Base-by-base conservation (phyloP, 2,113 vertebrate species). In the Crotalus viridis region DNA sequence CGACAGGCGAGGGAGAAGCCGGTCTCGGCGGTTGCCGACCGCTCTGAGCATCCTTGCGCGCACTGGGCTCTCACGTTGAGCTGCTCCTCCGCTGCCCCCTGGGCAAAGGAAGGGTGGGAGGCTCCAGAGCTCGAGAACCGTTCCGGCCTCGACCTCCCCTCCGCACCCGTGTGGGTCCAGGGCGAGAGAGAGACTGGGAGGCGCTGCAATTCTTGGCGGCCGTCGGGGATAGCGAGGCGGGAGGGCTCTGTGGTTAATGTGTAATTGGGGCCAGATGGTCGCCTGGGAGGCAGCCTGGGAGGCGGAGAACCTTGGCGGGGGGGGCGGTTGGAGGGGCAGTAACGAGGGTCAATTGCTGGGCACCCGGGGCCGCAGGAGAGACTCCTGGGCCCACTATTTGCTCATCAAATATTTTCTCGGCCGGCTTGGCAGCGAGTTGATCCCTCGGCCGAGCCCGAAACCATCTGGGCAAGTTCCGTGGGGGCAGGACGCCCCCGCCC, bases 241-340 rank as follows among this genome's bases (percentile, higher is more conserved):
- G 86, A 74, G 87, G 61, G 61, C 48, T 52, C 59, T 22, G 8
- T 92, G 92, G 92, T 92, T 92, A 92, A 92, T 92, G 43, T 81
- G 69, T 92, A 92, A 92, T 92, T 88, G 92, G 88, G 64, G 2
- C 92, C 92, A 92, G 92, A 92, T 92, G 92, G 91, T 88, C 91
- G 91, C 87, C 59, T 88, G 48, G 48, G 48, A 51, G 26, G 87
- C 91, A 74, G 91, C 87, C 24, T 55, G 91, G 33, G 10, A 9
- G 48, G 26, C 28, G 57, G 86, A 43, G 91, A 92, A 51, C 48
- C 86, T 46, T 33, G 87, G 51, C 24, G 87, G 64, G 52, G 46
- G 91, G 24, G 91, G 52, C n/a, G n/a, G 21, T 10, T 46, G 3
- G 28, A 39, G 28, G 59, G 59, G 92, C 59, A 54, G 26, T 15